Evolutionary conservation across 2,797 vertebrate genomes (phyloP), one percentile per base, ranked within the genome.

Genomic region (Iguana delicatissima): DNA sequence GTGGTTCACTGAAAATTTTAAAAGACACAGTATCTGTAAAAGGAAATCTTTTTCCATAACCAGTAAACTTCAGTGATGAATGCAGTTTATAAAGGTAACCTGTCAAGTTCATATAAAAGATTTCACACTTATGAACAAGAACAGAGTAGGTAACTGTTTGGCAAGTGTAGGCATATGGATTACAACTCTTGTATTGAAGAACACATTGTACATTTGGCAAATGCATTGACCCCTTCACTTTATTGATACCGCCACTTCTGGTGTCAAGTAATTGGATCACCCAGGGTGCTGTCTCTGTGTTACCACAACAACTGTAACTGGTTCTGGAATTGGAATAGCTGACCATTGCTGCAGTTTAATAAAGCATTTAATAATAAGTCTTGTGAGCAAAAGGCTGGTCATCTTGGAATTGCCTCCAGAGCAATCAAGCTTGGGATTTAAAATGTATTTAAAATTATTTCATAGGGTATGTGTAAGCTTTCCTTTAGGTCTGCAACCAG

Each of bases 171-270:
- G 91, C 74, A 80, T 91, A 92, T 93, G 92, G 95, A 84, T 64
- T 86, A 46, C 38, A 93, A 91, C 82, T 62, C 38, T 89, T 87
- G 91, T 86, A 90, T 87, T 88, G 69, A 95, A 94, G 57, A 64
- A 72, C 91, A 87, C 88, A 96, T 91, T 96, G 95, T 95, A 94
- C 94, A 91, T 94, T 81, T 91, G 87, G 90, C 83, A 92, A 95
- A 92, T 90, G 76, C 79, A 83, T 90, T 90, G 90, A 89, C 88
- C 85, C 13, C 76, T 69, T 22, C 10, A 18, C 92, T 90, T 88
- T 92, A 72, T 84, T 89, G 89, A 94, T 94, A 90, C 88, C 76
- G 88, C 92, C 95, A 64, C 6, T 92, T 85, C 73, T 92, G 83
- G 72, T 91, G 86, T 52, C 38, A 29, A 50, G 64, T 92, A 89